Evolutionary conservation across 30 jellyfish, hydroid and myxozoan species (phyloP).

Genomic region (Phacellophora camtschatica): DNA sequence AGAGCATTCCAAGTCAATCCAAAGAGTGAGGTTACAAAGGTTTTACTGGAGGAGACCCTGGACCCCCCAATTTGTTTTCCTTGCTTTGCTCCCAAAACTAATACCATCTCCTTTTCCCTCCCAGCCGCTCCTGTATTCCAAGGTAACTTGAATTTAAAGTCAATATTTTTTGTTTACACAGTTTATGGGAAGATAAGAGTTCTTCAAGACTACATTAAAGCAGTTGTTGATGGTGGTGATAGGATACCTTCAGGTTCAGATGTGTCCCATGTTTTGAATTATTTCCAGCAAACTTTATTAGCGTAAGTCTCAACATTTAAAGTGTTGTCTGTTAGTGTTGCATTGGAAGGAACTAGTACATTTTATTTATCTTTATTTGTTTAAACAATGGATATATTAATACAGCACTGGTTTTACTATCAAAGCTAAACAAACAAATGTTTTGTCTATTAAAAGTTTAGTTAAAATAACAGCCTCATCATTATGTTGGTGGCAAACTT

Average conservation of each 20-base stretch:
- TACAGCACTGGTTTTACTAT: not conserved
- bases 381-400: not conserved
- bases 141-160: too few relatives aligned
- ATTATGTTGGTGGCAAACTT: too few relatives aligned
- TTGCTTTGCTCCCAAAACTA: too few relatives aligned
- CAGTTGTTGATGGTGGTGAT: constrained; percentile 35
- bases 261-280: constrained; percentile 19
- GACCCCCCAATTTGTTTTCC: too few relatives aligned
- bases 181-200: constrained; percentile 51
- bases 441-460: too few relatives aligned
- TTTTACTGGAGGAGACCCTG: too few relatives aligned
- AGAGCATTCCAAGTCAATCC: too few relatives aligned
- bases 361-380: not conserved
- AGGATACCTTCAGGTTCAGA: constrained; percentile 45
- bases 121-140: too few relatives aligned
- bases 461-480: too few relatives aligned
- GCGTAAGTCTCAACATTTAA: constrained; percentile 13
- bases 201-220: constrained; percentile 32
- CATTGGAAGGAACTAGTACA: not conserved
- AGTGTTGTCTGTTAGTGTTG: too few relatives aligned
- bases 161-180: not conserved
- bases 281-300: constrained; percentile 29
- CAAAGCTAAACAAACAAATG: not conserved
- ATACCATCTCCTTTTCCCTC: not conserved
- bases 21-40: not conserved